Evolutionary conservation across 2,888 invertebrate species (phyloP), one percentile per base, ranked within the genome.

Genomic region (Coenonympha arcania): DNA sequence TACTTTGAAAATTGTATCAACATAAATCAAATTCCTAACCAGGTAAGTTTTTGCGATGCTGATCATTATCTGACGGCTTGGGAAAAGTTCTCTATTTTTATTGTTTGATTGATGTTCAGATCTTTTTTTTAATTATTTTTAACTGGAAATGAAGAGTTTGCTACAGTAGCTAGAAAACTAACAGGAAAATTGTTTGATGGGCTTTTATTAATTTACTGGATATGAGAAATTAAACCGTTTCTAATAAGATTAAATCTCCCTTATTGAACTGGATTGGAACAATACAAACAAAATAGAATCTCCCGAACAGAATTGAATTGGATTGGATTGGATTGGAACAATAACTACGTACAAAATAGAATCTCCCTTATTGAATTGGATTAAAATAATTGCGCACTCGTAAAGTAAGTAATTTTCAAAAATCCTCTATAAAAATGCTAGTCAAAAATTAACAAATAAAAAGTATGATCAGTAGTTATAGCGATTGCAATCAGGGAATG

Each of bases 31-130:
- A 26, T 34, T 19, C 24, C 20, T 13, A 24, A 42, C 9, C 33
- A 19, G 43, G 43, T 55, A 48, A 49, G 33, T 36, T 52, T 45
- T 33, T 51, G 24, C 36, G 18, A 31, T 13, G 19, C 6, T 43
- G 19, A 43, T 46, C 42, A 51, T 43, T 20, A 34, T 20, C 20
- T 8, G 40, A 34, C 30, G n/a, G 34, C 41, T 28, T n/a, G 3
- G 18, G 19, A 43, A 11, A 16, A 37, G n/a, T 22, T 49, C n/a
- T 48, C 48, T 58, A 54, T 61, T 62, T 61, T 61, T 58, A 58
- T 56, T 56, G 44, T 57, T 56, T 61, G 61, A 62, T 61, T 59
- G 58, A 58, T 63, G 60, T 37, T 39, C 43, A 34, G 26, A 37
- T 26, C 5, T 42, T 49, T 28, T 48, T 42, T 19, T 15, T 15